phyloP scores from a whole-genome alignment of 2,113 vertebrate genomes.

The Centropus unirufus region DNA sequence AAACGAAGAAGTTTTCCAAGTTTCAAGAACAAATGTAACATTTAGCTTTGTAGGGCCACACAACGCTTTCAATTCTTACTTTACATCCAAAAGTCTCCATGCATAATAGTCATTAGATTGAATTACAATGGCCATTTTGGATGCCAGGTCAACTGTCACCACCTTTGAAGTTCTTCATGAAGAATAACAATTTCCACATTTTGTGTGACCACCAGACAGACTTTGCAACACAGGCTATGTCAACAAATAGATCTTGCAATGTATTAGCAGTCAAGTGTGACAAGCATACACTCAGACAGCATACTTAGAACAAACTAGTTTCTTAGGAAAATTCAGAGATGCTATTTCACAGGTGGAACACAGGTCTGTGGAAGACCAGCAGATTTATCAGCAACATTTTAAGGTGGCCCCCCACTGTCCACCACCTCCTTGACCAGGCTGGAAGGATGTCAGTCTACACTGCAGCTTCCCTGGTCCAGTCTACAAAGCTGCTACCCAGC shows the following conservation, averaged over 20 bases:
- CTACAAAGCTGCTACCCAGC: rapidly evolving
- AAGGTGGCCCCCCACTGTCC: neutral
- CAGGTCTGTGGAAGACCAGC: neutral
- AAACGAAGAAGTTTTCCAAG: neutral
- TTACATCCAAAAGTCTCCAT: neutral
- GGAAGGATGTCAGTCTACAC: neutral
- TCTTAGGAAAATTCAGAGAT: neutral
- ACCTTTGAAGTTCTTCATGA: neutral
- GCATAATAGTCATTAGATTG: neutral
- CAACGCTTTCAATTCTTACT: neutral
- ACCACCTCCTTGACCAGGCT: neutral
- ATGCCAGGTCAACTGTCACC: neutral
- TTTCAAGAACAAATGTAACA: neutral
- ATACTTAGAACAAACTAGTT: rapidly evolving
- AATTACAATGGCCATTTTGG: neutral
- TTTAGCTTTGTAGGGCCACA: neutral
- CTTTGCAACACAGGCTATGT: neutral
- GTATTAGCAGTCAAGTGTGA: neutral
- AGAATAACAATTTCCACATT: neutral
- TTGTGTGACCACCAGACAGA: neutral
- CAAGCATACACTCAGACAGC: rapidly evolving
- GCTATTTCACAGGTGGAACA: neutral
- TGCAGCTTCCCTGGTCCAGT: neutral
- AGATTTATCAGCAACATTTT: neutral
- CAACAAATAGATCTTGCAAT: neutral